These are phyloP conservation scores for Sebastiscus albofasciatus DNA, from an alignment of 2,797 vertebrate genomes.

Conservation along the genomic window DNA sequence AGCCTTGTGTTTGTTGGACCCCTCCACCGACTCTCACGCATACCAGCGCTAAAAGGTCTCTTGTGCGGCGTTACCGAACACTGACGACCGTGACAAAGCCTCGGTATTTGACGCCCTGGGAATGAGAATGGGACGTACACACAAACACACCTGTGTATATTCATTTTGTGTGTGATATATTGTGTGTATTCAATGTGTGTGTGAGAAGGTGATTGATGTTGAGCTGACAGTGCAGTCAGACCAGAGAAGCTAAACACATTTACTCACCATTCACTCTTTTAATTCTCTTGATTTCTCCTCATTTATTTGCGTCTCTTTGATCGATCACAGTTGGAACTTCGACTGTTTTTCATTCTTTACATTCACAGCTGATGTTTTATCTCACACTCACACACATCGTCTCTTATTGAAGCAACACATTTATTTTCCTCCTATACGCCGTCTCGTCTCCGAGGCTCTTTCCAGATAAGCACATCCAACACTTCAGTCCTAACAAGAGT, in stretches of 20 bases:
- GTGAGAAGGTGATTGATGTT: conserved; percentile 29
- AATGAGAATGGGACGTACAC: background rate
- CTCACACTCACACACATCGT: background rate
- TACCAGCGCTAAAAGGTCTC: too few relatives aligned
- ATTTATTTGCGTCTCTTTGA: conserved; percentile 24
- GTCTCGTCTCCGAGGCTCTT: background rate
- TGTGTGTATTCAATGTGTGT: background rate
- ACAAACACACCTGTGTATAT: background rate
- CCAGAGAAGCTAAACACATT: conserved; percentile 36
- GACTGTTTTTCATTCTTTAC: background rate
- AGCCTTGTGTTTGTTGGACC: too few relatives aligned
- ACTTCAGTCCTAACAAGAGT: background rate
- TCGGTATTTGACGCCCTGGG: too few relatives aligned
- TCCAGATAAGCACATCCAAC: background rate
- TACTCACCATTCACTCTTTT: conserved; percentile 31
- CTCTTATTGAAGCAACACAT: background rate
- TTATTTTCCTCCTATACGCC: background rate
- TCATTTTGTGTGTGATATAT: too few relatives aligned
- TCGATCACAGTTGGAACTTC: background rate
- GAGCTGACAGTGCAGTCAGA: conserved; percentile 33
- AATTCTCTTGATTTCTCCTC: conserved; percentile 1
- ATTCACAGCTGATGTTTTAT: background rate
- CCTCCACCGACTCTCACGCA: too few relatives aligned
- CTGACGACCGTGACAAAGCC: too few relatives aligned
- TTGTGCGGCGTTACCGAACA: too few relatives aligned